A percentile compares a stretch with the other conserved stretches of the same genome.
Evolutionary conservation across 2,113 vertebrate genomes (phyloP).

Genomic region (Clarias magur): DNA sequence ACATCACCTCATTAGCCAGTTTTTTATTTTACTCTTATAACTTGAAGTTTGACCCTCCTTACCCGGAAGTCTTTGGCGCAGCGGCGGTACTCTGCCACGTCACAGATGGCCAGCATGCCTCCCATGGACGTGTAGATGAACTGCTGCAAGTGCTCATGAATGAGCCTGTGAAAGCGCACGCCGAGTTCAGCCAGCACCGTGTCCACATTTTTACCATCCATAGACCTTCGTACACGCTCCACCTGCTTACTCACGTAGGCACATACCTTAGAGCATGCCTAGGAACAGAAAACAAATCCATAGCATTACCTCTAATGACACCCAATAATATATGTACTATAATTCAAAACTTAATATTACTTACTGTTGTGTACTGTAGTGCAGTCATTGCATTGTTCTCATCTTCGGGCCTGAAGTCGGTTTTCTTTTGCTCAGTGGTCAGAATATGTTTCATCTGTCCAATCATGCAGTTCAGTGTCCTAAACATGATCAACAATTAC

Average conservation of each 20-base stretch:
- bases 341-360: constrained; percentile 49
- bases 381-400: constrained; percentile 91
- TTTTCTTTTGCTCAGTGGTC: constrained; percentile 95
- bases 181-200: constrained; percentile 94
- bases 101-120: constrained; percentile 98
- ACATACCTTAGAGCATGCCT: constrained; percentile 97
- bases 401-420: constrained; percentile 97
- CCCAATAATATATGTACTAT: neutral
- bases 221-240: constrained; percentile 92
- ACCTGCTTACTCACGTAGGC: constrained; percentile 93
- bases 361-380: constrained; percentile 93
- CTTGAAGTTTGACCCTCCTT: constrained; percentile 47
- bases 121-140: constrained; percentile 98
- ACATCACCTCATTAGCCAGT: neutral
- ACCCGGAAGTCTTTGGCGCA: constrained; percentile 94
- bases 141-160: constrained; percentile 96
- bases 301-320: neutral
- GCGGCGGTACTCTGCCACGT: constrained; percentile 95
- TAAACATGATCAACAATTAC: constrained; percentile 57
- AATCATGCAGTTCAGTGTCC: constrained; percentile 98
- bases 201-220: constrained; percentile 99
- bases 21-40: neutral
- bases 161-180: constrained; percentile 95
- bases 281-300: neutral
- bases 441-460: constrained; percentile 98